These are phyloP conservation scores for Ciconia maguari DNA, from an alignment of 2,113 vertebrate genomes.

Conservation along the genomic window DNA sequence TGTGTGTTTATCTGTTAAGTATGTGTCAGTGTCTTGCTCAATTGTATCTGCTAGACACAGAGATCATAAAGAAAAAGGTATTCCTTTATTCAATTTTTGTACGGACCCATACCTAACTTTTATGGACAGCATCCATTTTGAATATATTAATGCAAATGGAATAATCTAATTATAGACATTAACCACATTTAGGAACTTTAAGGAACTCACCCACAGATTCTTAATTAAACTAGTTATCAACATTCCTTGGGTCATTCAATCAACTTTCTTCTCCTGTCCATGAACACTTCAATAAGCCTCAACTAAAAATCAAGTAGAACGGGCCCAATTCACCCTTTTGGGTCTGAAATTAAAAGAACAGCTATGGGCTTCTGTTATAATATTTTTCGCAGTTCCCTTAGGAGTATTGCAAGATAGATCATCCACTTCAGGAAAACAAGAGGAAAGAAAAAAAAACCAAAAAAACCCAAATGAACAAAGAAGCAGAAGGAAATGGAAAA, in stretches of 20 bases:
- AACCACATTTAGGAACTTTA: neutral
- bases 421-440: neutral
- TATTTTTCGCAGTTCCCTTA: neutral
- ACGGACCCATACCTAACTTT: neutral
- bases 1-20: neutral
- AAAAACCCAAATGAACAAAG: neutral
- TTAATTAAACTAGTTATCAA: neutral
- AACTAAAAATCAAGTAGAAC: neutral
- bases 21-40: neutral
- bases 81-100: neutral
- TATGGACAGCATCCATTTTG: neutral
- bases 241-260: neutral
- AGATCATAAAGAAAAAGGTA: neutral
- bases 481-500: neutral
- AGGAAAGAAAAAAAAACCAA: neutral
- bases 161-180: neutral
- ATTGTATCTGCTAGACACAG: neutral
- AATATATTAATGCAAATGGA: neutral
- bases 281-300: neutral
- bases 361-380: neutral
- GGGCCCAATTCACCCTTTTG: neutral
- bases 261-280: neutral
- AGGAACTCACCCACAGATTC: neutral
- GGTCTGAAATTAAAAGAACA: neutral
- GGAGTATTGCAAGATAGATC: neutral